Percentiles rank a stretch among this genome's conserved stretches.
These are phyloP conservation scores for Leptopilina syphax DNA, from an alignment of 2,888 invertebrate species.

Conservation along the genomic window DNA sequence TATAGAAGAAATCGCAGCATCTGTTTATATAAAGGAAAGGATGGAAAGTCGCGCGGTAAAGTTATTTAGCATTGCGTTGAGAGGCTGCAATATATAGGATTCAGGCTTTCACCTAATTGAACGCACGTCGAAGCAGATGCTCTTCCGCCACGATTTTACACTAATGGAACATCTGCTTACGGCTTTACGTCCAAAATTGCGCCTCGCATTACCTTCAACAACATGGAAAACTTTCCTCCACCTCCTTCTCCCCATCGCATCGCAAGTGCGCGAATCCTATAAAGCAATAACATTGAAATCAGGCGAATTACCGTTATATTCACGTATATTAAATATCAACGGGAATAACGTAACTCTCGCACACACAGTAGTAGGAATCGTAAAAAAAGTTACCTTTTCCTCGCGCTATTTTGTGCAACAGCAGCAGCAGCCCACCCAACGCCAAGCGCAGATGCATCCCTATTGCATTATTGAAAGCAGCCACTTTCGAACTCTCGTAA, in stretches of 20 bases:
- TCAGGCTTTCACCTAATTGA: conserved; percentile 39
- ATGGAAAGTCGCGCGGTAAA: conserved; percentile 1
- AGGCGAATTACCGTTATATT: conserved; percentile 38
- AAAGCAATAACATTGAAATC: conserved; percentile 35
- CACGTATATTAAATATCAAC: conserved; percentile 36
- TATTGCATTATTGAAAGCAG: conserved; percentile 41
- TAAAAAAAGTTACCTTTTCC: conserved; percentile 26
- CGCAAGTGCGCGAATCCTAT: background rate
- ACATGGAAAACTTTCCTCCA: too few species aligned
- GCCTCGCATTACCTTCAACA: conserved; percentile 31
- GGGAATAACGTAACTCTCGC: conserved; percentile 5
- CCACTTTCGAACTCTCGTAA: conserved; percentile 39
- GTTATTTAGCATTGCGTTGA: conserved; percentile 22
- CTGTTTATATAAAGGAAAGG: background rate
- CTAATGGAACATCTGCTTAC: conserved; percentile 41
- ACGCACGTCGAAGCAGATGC: conserved; percentile 38
- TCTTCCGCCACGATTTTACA: conserved; percentile 36
- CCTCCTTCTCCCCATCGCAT: background rate
- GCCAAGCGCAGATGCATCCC: conserved; percentile 40
- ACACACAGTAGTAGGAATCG: background rate
- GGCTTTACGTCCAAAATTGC: conserved; percentile 40
- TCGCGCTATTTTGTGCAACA: conserved; percentile 22
- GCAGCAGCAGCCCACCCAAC: background rate
- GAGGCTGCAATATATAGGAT: conserved; percentile 31
- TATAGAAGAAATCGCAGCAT: conserved; percentile 4